Evolutionary conservation across 1,140 invertebrate genomes (phyloP).

Genomic region (Brachionus plicatilis): DNA sequence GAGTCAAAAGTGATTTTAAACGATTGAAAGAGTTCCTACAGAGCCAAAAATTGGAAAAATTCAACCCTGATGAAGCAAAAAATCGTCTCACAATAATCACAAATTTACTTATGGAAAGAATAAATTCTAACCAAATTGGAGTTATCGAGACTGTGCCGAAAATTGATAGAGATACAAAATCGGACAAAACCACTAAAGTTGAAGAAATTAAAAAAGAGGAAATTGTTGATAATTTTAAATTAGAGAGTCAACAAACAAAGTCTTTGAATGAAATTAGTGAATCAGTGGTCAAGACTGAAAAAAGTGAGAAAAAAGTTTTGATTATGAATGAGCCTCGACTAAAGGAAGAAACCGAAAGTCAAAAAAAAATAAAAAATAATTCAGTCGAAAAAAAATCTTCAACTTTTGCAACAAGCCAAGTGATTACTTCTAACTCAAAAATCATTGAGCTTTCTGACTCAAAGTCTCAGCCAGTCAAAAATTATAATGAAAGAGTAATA

Average conservation of each 20-base stretch:
- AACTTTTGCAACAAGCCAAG: not conserved
- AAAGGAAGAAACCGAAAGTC: not conserved
- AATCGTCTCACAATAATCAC: not conserved
- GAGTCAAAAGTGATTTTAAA: conserved; percentile 19
- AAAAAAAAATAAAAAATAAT: not conserved
- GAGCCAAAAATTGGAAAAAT: conserved; percentile 34
- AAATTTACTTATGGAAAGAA: not conserved
- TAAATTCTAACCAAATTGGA: not conserved
- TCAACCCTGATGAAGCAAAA: not conserved
- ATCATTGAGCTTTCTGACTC: not conserved
- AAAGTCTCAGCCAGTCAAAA: not conserved
- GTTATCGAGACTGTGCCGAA: not conserved
- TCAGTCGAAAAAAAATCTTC: not conserved
- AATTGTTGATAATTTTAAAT: not conserved
- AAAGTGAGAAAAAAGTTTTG: not conserved
- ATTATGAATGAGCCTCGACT: not conserved
- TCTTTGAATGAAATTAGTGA: not conserved
- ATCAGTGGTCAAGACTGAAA: not conserved
- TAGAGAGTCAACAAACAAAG: not conserved
- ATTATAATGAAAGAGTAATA: not conserved
- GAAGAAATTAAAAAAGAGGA: not conserved
- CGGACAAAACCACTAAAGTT: not conserved
- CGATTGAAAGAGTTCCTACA: not conserved
- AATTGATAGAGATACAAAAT: not conserved
- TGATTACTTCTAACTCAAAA: not conserved